Evolutionary conservation across 2,113 vertebrate species (phyloP), one percentile per base, ranked within the genome.

Genomic region (Oryzias curvinotus): DNA sequence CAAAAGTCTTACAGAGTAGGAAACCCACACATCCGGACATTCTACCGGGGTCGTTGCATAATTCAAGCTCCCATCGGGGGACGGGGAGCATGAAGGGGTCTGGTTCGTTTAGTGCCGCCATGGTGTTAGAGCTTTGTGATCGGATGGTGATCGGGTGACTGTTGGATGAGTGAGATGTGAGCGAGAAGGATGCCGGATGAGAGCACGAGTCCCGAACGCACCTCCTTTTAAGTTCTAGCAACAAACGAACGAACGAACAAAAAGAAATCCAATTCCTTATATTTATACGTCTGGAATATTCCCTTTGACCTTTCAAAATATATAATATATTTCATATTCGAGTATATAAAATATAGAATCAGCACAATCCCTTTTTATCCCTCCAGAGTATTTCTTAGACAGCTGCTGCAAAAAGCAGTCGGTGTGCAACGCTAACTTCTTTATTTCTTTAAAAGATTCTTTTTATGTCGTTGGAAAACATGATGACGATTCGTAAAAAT

Each of bases 311-410:
- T 88, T 83, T 92, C 87, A 92, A 92, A 92, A 92, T 92, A 92
- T 91, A 92, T 90, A 91, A 88, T 91, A 91, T 91, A 87, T 90
- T 85, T 88, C 85, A 83, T 88, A 87, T 87, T 83, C 86, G 85
- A 89, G 87, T 89, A 90, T 92, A 92, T 90, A 92, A 92, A 93
- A 92, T 92, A 93, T 92, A 92, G 88, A 91, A 90, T 88, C 64
- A 87, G 90, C 89, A 86, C 88, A 88, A 89, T 90, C 87, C 90
- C 78, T 84, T 89, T 88, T 90, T 85, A 90, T 88, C 87, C 73
- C 83, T 93, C 86, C 85, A 90, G 85, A 89, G 86, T 85, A 82
- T 71, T 85, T 82, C 81, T 88, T 90, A 88, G 83, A 84, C 87
- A 89, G 86, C 83, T 89, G 88, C 78, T 69, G 78, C 82, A 85